A percentile compares a stretch with the other conserved stretches of the same genome.
These are phyloP conservation scores for Parauchenoglanis punctatus DNA, from an alignment of 2,797 vertebrate species.

Conservation along the genomic window DNA sequence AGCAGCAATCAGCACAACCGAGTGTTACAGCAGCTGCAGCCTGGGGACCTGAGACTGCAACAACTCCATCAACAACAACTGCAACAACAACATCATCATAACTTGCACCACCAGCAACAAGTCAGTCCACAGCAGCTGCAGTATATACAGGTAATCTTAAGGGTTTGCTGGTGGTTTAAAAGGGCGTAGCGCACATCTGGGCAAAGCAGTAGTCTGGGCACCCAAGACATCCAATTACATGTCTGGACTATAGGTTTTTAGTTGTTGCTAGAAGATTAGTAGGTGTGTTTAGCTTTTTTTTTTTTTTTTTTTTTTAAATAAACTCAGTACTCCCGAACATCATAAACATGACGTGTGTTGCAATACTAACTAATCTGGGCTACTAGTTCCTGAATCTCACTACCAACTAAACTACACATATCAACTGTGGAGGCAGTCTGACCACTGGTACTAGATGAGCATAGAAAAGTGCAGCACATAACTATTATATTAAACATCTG, in stretches of 20 bases:
- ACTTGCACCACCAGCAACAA: slow-evolving; percentile 73
- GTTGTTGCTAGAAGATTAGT: not conserved
- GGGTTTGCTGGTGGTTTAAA: not conserved
- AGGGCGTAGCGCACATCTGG: not conserved
- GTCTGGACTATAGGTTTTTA: not conserved
- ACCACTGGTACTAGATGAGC: not conserved
- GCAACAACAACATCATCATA: slow-evolving; percentile 77
- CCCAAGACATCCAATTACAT: not conserved
- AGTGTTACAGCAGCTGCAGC: slow-evolving; percentile 94
- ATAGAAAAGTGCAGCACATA: not conserved
- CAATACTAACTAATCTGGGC: not conserved
- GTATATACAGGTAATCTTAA: slow-evolving; percentile 82
- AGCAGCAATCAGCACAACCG: slow-evolving; percentile 81
- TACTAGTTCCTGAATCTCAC: not conserved
- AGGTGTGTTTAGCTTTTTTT: not conserved
- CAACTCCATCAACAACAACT: slow-evolving; percentile 77
- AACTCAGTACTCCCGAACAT: not conserved
- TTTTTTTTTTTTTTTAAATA: no score
- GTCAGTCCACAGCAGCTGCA: slow-evolving; percentile 80
- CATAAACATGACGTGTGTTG: not conserved
- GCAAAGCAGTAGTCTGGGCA: not conserved
- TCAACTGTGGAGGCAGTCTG: not conserved
- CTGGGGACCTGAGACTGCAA: slow-evolving; percentile 90
- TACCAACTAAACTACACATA: not conserved
- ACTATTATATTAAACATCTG: not conserved